Base-by-base conservation (phyloP, 2,113 vertebrate species). In the Leucopsar rothschildi region DNA sequence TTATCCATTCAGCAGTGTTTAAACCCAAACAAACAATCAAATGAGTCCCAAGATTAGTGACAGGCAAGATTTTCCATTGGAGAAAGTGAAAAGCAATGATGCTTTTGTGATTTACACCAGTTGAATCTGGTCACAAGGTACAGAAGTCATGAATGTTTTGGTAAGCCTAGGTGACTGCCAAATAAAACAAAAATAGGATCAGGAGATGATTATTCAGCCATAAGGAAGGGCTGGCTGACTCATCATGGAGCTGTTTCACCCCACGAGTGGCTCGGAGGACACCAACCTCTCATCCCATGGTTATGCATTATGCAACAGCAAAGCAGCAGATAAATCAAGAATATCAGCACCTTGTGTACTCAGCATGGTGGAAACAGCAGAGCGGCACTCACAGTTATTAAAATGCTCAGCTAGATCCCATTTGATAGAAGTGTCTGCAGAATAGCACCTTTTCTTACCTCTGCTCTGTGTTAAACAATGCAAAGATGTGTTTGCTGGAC, bases 401-500 rank as follows among this genome's bases (percentile, higher is more conserved):
- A 78, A 86, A 78, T 31, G 37, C 33, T 81, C 49, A 66, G 56
- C 27, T 39, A 66, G 55, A 35, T 13, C 25, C 2, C 5, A 83
- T 69, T 53, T 82, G 42, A 60, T 11, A 60, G 8, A 55, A 45
- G 6, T 15, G 39, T 28, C 31, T 82, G 45, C n/a, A 64, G 66
- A 92, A 91, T 82, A 95, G 98, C 97, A 98, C 31, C 27, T 42
- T 78, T 56, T 29, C 98, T 98, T 95, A 99, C 99, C 99, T 99
- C 98, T 99, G 98, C 68, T 99, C 99, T 0, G 99, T 99, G 97
- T 99, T 99, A 97, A 99, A 99, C 97, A 99, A 98, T 49, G 97
- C 99, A 45, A 99, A 99, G 92, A 99, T 98, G 24, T 99, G 99
- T 96, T 99, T 99, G 82, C 98, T 99, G 87, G 99, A 99, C 99